Base-by-base conservation (phyloP, 53 echinoderm and acorn worm species). In the Astropecten irregularis region DNA sequence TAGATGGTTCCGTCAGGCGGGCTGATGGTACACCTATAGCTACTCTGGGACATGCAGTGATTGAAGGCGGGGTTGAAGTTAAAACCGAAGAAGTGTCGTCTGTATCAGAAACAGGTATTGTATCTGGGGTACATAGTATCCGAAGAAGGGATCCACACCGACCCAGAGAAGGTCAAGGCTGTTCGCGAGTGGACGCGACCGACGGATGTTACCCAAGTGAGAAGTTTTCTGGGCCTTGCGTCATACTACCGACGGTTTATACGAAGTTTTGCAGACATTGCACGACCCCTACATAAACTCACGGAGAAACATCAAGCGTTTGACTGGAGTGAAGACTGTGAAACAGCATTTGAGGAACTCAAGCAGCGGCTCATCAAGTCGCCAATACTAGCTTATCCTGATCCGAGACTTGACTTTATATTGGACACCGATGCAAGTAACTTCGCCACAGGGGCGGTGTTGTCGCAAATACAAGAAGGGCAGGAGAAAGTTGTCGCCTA, bases 1-100 rank as follows among this genome's bases (percentile, higher is more conserved):
- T n/a, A n/a, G n/a, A n/a, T n/a, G n/a, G n/a, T n/a, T n/a, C n/a
- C n/a, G n/a, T n/a, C n/a, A n/a, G n/a, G n/a, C n/a, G n/a, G n/a
- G n/a, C n/a, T n/a, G n/a, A 89, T 68, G 85, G 84, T 1, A 83
- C 66, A 28, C 73, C 69, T 7, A 32, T 89, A 20, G 32, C 36
- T 9, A 32, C 81, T 0, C 26, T 65, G 48, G 88, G 92, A 53
- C 68, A 69, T 62, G 82, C 72, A 0, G 21, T 28, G 44, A 42
- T 90, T 35, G 33, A 14, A 46, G 47, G 47, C 47, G 8, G 53
- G 53, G n/a, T 19, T 53, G 9, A 53, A 53, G 53, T 19, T 53
- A 19, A 53, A 53, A 53, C 53, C 8, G 18, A 53, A 53, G 53
- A 53, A 53, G 53, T 53, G 53, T 53, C 9, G n/a, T 19, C 18